Evolutionary conservation across 92 coral and sea anemone species (phyloP), one percentile per base, ranked within the genome.

Genomic region (Montipora capitata): DNA sequence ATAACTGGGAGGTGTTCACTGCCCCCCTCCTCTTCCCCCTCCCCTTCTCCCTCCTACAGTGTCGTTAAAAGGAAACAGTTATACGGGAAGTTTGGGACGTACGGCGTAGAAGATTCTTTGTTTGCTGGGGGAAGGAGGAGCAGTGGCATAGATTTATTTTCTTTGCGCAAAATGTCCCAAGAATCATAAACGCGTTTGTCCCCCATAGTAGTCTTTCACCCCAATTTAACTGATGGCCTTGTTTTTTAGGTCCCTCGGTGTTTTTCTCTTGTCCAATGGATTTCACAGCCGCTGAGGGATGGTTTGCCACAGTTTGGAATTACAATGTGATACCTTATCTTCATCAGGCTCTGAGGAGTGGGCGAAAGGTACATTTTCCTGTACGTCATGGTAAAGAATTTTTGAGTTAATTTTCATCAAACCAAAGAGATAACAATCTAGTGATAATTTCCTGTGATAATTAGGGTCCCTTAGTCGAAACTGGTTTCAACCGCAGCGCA

Each of bases 221-320:
- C 10, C 15, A 7, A 8, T 54, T 7, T 7, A 3, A 54, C 61
- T 3, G 14, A 54, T 12, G 15, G 12, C 61, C 61, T 54, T 54
- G 13, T 54, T 11, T 54, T 54, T 48, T 48, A 95, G 98, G 98
- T 20, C 98, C 98, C 16, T 94, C 96, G 4, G 65, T 93, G 83
- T 95, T 95, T 93, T 95, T 80, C 88, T 89, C 98, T 12, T 95
- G 98, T 64, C 98, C 98, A 7, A 93, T 95, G 98, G 96, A 94
- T 17, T 85, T 70, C 82, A 85, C 79, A 41, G 78, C 96, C 38
- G 93, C 98, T 0, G 98, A 95, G 85, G 94, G 93, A 20, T 95
- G 98, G 98, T 95, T 95, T 54, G 95, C 74, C 40, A 95, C 80
- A 11, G 96, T 95, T n/a, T 95, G 98, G 98, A 95, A 95, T 80